Percentiles rank a stretch among this genome's conserved stretches.
Evolutionary conservation across 2,888 invertebrate species (phyloP).

Genomic region (Eupeodes luniger): DNA sequence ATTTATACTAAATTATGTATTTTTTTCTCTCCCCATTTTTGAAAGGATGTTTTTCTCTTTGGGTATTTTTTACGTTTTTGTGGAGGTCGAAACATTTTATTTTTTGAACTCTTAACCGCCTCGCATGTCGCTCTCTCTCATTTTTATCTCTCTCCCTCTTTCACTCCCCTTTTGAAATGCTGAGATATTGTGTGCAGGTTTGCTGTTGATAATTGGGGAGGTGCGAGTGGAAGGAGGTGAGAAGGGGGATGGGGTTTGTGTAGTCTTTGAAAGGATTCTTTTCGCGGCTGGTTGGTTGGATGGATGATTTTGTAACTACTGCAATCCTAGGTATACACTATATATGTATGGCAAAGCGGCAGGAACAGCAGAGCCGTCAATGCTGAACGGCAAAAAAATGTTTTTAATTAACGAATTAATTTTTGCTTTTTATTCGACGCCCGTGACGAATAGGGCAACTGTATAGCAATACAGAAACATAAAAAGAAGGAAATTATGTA

Average conservation of each 20-base stretch:
- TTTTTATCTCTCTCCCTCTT: neutral
- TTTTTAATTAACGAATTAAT: constrained; percentile 76
- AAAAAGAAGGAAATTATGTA: neutral
- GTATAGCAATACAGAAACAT: constrained; percentile 1
- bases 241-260: neutral
- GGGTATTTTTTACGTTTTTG: constrained; percentile 1
- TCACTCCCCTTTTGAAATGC: neutral
- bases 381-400: constrained; percentile 68
- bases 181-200: constrained; percentile 31
- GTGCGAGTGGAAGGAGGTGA: neutral
- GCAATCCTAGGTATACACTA: neutral
- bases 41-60: constrained; percentile 58
- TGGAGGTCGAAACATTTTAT: constrained; percentile 66
- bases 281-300: constrained; percentile 52
- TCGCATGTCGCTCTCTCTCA: too few species aligned
- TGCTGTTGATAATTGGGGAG: neutral
- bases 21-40: constrained; percentile 29
- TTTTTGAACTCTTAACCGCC: constrained; percentile 24
- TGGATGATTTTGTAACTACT: constrained; percentile 66
- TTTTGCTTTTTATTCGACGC: constrained; percentile 75
- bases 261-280: constrained; percentile 47
- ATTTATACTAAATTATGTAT: constrained; percentile 69
- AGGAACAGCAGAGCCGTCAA: constrained; percentile 41
- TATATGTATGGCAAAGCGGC: constrained; percentile 16
- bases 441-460: constrained; percentile 68